Base-by-base conservation (phyloP, 2,113 vertebrate genomes). In the Nothobranchius kuhntae region DNA sequence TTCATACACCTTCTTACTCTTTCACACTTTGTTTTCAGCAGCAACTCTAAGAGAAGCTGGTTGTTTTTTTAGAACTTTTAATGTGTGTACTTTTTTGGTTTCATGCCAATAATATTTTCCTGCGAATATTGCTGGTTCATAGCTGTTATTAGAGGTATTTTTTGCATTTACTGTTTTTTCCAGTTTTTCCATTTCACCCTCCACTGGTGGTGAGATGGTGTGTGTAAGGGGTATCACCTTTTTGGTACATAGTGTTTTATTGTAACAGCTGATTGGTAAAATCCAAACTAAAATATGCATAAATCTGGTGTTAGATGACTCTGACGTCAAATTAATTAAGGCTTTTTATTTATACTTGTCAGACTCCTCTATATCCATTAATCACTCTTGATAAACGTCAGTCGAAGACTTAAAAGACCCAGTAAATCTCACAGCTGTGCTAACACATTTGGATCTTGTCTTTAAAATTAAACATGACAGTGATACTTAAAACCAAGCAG, bases 371-470 rank as follows among this genome's bases (percentile, higher is more conserved):
- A 7, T 1, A 40, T 9, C 38, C 10, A 44, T 21, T n/a, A 58
- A 61, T 62, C 5, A 7, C 2, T 11, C 1, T 24, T 48, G 63
- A 45, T 68, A 46, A 62, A 57, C 13, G 12, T 38, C 44, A 57
- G 61, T 17, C 46, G 52, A 51, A 40, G 7, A 71, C 13, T 47
- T 13, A 21, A 75, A 0, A 9, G 11, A 42, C 6, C 10, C 1
- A 60, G 50, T 54, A 24, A 54, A 54, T 9, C 65, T 46, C 59
- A 47, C 58, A 57, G 47, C 48, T 44, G 38, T 45, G 14, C n/a
- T 35, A 42, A 17, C 1, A 30, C 17, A 38, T 54, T 57, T 47
- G 9, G 46, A 61, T 51, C 21, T 46, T 60, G 42, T 45, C 21
- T 1, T 47, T 46, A 9, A 38, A 61, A n/a, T 50, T 12, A 61